Conservation (phyloP, 1,140 invertebrate genomes). For the Drosophila ficusphila region DNA sequence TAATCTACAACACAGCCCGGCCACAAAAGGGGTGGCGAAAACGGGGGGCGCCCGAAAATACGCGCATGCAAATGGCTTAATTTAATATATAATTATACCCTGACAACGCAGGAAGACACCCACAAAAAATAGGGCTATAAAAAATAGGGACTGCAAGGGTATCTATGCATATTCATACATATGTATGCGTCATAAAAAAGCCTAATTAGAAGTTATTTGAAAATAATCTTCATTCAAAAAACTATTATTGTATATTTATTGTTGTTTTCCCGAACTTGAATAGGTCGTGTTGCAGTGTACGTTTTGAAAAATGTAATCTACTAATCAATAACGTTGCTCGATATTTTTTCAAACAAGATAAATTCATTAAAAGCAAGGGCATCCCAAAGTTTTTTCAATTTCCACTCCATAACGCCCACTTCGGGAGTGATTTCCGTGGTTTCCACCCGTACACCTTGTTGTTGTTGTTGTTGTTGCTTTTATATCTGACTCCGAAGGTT, state of each 20-base stretch:
- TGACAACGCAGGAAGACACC: constrained; percentile 14
- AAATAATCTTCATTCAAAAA: too few relatives aligned
- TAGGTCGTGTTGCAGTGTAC: too few relatives aligned
- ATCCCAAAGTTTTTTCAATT: background rate
- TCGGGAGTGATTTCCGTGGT: constrained; percentile 21
- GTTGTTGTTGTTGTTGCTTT: background rate
- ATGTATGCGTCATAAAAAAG: too few relatives aligned
- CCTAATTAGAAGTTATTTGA: too few relatives aligned
- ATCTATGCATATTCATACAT: background rate
- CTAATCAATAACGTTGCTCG: too few relatives aligned
- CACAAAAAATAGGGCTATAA: background rate
- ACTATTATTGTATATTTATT: too few relatives aligned
- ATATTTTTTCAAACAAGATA: background rate
- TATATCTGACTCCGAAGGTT: constrained; percentile 30
- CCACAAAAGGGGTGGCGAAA: constrained; percentile 7
- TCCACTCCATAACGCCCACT: background rate
- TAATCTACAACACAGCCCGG: constrained; percentile 75
- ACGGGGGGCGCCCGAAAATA: constrained; percentile 44
- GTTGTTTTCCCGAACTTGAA: too few relatives aligned
- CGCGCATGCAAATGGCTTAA: constrained; percentile 80
- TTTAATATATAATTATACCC: constrained; percentile 80
- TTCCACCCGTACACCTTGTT: constrained; percentile 4
- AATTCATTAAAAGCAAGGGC: background rate
- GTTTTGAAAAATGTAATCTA: too few relatives aligned
- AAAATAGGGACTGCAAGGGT: background rate